Base-by-base conservation (phyloP, 2,888 invertebrate species). In the Athetis lepigone region DNA sequence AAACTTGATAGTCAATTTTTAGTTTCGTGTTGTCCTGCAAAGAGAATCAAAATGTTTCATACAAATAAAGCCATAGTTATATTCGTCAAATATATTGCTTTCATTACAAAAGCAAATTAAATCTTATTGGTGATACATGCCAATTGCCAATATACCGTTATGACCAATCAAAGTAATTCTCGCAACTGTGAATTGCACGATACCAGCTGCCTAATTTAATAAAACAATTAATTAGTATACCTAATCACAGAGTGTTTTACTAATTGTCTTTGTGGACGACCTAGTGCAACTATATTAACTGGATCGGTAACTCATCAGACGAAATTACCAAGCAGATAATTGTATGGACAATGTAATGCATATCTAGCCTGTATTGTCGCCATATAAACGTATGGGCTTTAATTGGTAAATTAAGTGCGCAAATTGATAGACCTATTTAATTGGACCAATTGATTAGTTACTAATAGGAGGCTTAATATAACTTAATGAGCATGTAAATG, bases 301-400 rank as follows among this genome's bases (percentile, higher is more conserved):
- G 79, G 86, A 85, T 85, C 80, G 85, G 81, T 77, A 81, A 78
- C 79, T 83, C 82, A 86, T 88, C 75, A 83, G 84, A 80, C 84
- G 85, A 86, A 89, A 93, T 92, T 92, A 92, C 80, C 92, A 91
- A 92, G 92, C 91, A 89, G 88, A 88, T 90, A 89, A 91, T 90
- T 81, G 83, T 82, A 79, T 74, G 66, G 77, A 64, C 50, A 56
- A 72, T 75, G 70, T 69, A 68, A 65, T 69, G 56, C 67, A 72
- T 60, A 49, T 61, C 66, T 68, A 45, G 29, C 23, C 39, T 67
- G 46, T 66, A 74, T 69, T 81, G 61, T 73, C 57, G 47, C 39
- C 40, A 61, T 51, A 70, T 77, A 77, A 75, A 70, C 60, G 58
- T 55, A 65, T 52, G 43, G 51, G 66, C 52, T 67, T 60, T 78